Base-by-base conservation (phyloP, 2,888 invertebrate genomes). In the Drosophila subquinaria region DNA sequence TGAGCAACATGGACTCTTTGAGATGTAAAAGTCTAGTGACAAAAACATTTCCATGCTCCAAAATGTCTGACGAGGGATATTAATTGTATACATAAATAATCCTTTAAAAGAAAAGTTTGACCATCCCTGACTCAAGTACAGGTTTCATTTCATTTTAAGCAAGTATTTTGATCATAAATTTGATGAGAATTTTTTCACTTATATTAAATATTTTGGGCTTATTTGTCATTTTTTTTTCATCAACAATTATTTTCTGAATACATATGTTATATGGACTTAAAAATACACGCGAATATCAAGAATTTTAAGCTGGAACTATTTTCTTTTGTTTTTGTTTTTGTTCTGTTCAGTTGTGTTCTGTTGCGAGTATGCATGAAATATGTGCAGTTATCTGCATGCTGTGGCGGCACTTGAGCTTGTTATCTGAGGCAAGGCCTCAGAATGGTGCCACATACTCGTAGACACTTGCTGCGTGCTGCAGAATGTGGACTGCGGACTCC, bases 391-490 rank as follows among this genome's bases (percentile, higher is more conserved):
- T 61, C 61, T 35, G 33, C 51, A 61, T 35, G 30, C 38, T 23
- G 40, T 3, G 15, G 33, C 51, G 13, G 8, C 33, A 23, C 42
- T 33, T 23, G 13, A 42, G 50, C 40, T 38, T 23, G 55, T 45
- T 56, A 63, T 57, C 63, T 33, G 48, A 20, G 48, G 38, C 63
- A 10, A 42, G 23, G 30, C 45, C 35, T 38, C 36, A 47, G 20
- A 47, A 40, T 57, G 47, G 45, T 47, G 38, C 63, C 35, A 20
- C 38, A 59, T 53, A 48, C 30, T 48, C n/a, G 3, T 15, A 38
- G 65, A 48, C 60, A 66, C 72, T 65, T 50, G 67, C 53, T 63
- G 68, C 62, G 50, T 67, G 61, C 57, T 17, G 61, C 43, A 10
- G 45, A 47, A 23, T 48, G 57, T 33, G 17, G 52, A 27, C 10